Percentiles rank a stretch among this genome's conserved stretches.
Evolutionary conservation across 1,140 invertebrate genomes (phyloP).

Genomic region (Drosophila burlai): DNA sequence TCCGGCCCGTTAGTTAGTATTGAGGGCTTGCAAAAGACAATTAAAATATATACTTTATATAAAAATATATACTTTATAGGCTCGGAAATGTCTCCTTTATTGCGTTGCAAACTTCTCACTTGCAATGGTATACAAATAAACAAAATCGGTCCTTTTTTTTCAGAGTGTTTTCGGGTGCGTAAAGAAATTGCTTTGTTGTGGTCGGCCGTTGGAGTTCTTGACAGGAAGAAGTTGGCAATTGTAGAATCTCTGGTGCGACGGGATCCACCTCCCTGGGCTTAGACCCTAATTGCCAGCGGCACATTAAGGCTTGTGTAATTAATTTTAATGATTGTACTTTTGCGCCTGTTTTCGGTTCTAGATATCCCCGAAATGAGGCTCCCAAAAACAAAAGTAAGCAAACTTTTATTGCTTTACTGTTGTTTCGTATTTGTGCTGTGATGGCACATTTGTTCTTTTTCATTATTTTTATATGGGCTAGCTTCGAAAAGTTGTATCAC

Average conservation of each 20-base stretch:
- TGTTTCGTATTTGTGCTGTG: constrained; percentile 35
- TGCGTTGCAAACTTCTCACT: no score
- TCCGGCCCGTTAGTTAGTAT: no score
- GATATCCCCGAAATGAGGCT: constrained; percentile 9
- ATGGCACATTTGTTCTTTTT: constrained; percentile 25
- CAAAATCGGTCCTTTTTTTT: not conserved
- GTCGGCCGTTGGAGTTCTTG: constrained; percentile 20
- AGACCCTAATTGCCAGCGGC: constrained; percentile 71
- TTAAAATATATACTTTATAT: no score
- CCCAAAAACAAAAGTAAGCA: constrained; percentile 49
- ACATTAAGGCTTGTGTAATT: constrained; percentile 78
- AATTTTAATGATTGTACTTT: constrained; percentile 77
- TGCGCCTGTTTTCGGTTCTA: not conserved
- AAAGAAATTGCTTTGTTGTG: constrained; percentile 42
- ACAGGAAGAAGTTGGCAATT: constrained; percentile 31
- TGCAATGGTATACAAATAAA: not conserved
- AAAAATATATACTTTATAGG: no score
- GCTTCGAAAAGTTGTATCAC: constrained; percentile 36
- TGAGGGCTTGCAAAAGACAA: no score
- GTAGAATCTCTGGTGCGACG: constrained; percentile 21
- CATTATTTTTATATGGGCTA: constrained; percentile 34
- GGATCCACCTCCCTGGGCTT: constrained; percentile 27
- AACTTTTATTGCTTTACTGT: constrained; percentile 46
- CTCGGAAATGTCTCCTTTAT: no score
- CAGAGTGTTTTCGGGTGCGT: constrained; percentile 7